Evolutionary conservation across 2,113 vertebrate genomes (phyloP).

Genomic region (Callithrix jacchus): DNA sequence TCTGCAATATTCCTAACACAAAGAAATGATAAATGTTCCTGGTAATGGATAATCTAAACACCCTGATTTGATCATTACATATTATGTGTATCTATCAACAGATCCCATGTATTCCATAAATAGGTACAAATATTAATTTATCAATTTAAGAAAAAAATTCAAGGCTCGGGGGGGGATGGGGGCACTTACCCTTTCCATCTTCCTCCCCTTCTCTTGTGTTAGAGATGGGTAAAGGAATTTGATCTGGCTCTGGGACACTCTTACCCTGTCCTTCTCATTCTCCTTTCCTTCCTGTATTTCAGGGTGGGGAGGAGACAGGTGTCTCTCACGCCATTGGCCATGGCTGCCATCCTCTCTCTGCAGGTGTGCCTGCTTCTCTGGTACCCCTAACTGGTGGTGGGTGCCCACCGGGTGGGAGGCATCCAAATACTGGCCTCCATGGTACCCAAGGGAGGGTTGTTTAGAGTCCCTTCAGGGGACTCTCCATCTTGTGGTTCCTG

Average conservation of each 20-base stretch:
- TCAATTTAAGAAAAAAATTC: background rate
- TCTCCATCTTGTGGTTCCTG: background rate
- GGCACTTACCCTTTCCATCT: background rate
- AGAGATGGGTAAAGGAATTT: background rate
- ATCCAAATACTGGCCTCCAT: background rate
- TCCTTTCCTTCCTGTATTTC: background rate
- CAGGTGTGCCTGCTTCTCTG: background rate
- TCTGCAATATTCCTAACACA: background rate
- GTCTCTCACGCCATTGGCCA: background rate
- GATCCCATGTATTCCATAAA: background rate
- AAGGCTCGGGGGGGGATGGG: background rate
- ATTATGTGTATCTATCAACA: background rate
- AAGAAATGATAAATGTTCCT: background rate
- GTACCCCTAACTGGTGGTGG: background rate
- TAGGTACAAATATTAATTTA: background rate
- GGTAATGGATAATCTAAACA: background rate
- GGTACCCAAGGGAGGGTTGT: background rate
- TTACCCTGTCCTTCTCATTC: background rate
- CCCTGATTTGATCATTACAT: background rate
- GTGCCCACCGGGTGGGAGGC: background rate
- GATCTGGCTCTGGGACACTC: background rate
- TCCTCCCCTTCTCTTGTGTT: background rate
- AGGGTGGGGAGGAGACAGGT: background rate
- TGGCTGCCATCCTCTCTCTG: background rate
- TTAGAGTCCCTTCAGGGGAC: background rate